Evolutionary conservation across 2,797 vertebrate species (phyloP).

Genomic region (Tiaroga cobitis): DNA sequence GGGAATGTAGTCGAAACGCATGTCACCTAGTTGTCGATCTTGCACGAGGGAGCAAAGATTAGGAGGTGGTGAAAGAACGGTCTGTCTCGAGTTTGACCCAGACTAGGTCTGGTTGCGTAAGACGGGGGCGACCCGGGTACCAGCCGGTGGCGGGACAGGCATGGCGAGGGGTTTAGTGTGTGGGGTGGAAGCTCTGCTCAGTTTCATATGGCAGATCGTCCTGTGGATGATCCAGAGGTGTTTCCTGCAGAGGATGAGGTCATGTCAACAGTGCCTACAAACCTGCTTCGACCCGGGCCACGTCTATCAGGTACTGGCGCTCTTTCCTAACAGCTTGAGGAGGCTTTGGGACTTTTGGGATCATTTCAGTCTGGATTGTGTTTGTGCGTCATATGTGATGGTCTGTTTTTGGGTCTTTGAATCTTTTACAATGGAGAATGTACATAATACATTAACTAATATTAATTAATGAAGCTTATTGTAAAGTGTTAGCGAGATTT

Average conservation of each 20-base stretch:
- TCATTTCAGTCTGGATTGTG: background rate
- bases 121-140: conserved; percentile 45
- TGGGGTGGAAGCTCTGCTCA: conserved; percentile 78
- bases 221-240: conserved; percentile 77
- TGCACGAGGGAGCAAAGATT: conserved; percentile 22
- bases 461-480: too few species aligned
- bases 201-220: conserved; percentile 77
- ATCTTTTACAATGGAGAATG: background rate
- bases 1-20: conserved; percentile 34
- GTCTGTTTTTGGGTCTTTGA: background rate
- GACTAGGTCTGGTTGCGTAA: conserved; percentile 56
- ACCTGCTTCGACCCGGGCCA: conserved; percentile 85
- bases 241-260: conserved; percentile 78
- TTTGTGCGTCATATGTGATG: background rate
- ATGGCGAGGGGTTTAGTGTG: conserved; percentile 80
- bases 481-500: background rate
- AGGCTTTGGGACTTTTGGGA: background rate
- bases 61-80: conserved; percentile 50
- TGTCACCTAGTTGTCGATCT: conserved; percentile 45
- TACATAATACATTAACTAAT: too few species aligned
- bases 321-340: background rate
- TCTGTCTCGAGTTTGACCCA: conserved; percentile 60
- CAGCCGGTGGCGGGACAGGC: conserved; percentile 56
- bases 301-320: conserved; percentile 84
- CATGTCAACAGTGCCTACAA: conserved; percentile 83